phyloP scores from a whole-genome alignment of 2,113 vertebrate genomes.

The Nannobrachium achirus region DNA sequence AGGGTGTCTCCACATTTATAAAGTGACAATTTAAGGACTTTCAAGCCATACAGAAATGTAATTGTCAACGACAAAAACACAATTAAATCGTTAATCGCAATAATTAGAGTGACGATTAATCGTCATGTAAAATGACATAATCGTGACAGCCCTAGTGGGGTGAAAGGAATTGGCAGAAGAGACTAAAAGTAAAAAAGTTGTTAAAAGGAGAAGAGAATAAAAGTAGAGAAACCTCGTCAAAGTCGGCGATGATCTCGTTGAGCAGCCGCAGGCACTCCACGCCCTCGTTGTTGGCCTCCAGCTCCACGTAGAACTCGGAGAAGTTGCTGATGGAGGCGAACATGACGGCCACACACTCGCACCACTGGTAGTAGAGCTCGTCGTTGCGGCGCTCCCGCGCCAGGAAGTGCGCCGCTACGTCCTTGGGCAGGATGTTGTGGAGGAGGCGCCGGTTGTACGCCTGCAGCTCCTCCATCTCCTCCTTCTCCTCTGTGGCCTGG shows the following conservation, averaged over 20 bases:
- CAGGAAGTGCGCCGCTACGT: slow-evolving; percentile 93
- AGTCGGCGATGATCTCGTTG: slow-evolving; percentile 97
- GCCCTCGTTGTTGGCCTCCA: slow-evolving; percentile 97
- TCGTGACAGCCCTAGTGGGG: too few species aligned
- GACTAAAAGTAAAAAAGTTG: too few species aligned
- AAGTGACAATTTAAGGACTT: too few species aligned
- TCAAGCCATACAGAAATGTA: too few species aligned
- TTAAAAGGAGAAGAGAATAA: too few species aligned
- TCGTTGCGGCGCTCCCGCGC: slow-evolving; percentile 91
- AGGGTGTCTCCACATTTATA: too few species aligned
- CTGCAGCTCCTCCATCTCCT: slow-evolving; percentile 97
- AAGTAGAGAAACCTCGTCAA: slow-evolving; percentile 95
- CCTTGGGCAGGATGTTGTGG: slow-evolving; percentile 96
- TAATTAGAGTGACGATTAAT: too few species aligned
- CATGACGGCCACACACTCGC: slow-evolving; percentile 96
- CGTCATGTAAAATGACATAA: too few species aligned
- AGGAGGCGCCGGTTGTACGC: slow-evolving; percentile 94
- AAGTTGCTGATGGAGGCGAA: slow-evolving; percentile 98
- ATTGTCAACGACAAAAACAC: too few species aligned
- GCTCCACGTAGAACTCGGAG: slow-evolving; percentile 96
- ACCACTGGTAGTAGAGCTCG: slow-evolving; percentile 96
- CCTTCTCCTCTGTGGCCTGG: slow-evolving; percentile 95
- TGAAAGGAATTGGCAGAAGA: too few species aligned
- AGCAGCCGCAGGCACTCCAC: slow-evolving; percentile 95
- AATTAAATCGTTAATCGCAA: too few species aligned